Evolutionary conservation across 2,797 vertebrate species (phyloP), one percentile per base, ranked within the genome.

Genomic region (Arnoldichthys spilopterus): DNA sequence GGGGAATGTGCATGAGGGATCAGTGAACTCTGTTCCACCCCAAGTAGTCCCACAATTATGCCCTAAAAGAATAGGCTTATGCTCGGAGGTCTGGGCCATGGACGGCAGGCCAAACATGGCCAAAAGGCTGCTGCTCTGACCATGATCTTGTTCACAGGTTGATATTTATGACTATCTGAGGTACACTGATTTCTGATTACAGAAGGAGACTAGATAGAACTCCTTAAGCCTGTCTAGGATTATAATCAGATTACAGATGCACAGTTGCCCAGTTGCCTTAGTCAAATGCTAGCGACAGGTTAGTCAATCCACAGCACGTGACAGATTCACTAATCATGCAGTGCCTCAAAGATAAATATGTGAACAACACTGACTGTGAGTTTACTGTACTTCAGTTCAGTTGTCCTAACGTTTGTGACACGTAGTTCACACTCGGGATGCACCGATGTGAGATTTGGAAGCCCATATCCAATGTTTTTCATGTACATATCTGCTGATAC

Each of bases 31-130:
- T 78, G 72, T 82, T 82, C 80, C 74, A 77, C 51, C 71, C 82
- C 9, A 15, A 72, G 76, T 45, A 75, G 69, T 59, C 74, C 64
- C 72, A 73, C 72, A 82, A 79, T 70, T 73, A 76, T 82, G 61
- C 73, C 61, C 72, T 78, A 34, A 82, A 84, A 83, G 54, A 84
- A 82, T 37, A 72, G 70, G 70, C 54, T 54, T 54, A 68, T 79
- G 82, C 78, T 79, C 68, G 58, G 59, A 78, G 49, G 34, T 26
- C 15, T 84, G 67, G 77, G 62, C 37, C 59, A 67, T 24, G 24
- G 51, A 76, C 26, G 67, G 28, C 72, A 72, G 67, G 59, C 22
- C 59, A 59, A 64, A 59, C 53, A 51, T 56, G 67, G 47, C 54
- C 49, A 62, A 64, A 22, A 74, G 54, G 22, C 37, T 43, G 26